These are phyloP conservation scores for Leptosomus discolor DNA, from an alignment of 2,113 vertebrate species.

Conservation along the genomic window DNA sequence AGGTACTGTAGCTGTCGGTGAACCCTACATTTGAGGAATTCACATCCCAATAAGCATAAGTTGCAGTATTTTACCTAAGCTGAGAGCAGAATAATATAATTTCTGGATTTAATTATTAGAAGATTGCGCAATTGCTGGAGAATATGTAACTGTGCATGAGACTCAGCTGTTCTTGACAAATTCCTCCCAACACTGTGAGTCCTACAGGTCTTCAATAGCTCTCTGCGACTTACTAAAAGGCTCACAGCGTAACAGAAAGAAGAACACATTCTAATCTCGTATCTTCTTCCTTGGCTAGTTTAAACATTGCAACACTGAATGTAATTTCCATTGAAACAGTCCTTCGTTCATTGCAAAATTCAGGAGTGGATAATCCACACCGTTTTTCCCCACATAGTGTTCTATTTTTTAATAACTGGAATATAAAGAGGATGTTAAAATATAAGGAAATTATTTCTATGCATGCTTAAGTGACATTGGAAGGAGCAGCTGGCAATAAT, in stretches of 20 bases:
- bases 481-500: neutral
- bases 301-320: neutral
- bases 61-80: neutral
- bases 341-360: neutral
- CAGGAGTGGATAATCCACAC: neutral
- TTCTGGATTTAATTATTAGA: neutral
- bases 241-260: neutral
- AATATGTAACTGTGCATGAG: neutral
- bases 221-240: neutral
- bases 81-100: neutral
- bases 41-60: neutral
- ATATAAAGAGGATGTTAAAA: neutral
- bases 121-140: neutral
- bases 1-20: neutral
- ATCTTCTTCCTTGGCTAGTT: neutral
- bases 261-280: neutral
- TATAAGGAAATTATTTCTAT: neutral
- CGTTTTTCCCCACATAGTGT: neutral
- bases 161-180: neutral
- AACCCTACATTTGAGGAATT: neutral
- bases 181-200: neutral
- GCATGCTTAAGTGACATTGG: neutral
- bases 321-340: neutral
- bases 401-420: neutral
- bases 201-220: neutral